Evolutionary conservation across 2,113 vertebrate genomes (phyloP), one percentile per base, ranked within the genome.

Genomic region (Acrocephalus kingi): DNA sequence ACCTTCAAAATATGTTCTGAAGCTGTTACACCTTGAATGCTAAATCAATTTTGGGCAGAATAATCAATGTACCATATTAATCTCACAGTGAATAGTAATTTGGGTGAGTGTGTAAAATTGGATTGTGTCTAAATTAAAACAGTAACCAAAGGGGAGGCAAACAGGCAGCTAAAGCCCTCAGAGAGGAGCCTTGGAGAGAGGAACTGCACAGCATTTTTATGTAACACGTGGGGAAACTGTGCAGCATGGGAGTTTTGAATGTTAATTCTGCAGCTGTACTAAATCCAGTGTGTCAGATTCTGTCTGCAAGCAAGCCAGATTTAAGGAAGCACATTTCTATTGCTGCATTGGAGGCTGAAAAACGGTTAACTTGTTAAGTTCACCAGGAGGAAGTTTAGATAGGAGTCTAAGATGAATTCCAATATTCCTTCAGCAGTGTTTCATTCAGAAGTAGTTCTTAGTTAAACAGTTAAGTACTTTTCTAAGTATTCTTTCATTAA

Each of bases 221-320:
- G 96, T 66, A 97, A 90, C 97, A 97, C 64, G 80, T 97, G 97
- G 97, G 95, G 94, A 96, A 98, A 97, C 86, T 76, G 67, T 94
- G 95, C 86, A 96, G 96, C 96, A 94, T 71, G 93, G 96, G 96
- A 94, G 90, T 91, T 97, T 72, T 91, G 89, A 96, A 97, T 84
- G 55, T 94, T 95, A 97, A 97, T 97, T 97, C 94, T 97, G 97
- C 96, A 97, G 97, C 95, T 97, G 86, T 87, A 97, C 96, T 97
- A 97, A 97, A 97, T 97, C 97, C 97, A 97, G 95, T 72, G 88
- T 96, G 97, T 94, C 98, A 97, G 84, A 79, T 92, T 94, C 88
- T 76, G 85, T 86, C 93, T 96, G 94, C 77, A 92, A 95, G 85
- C 87, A 88, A 96, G 91, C 71, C 93, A 98, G 93, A 95, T 95